Evolutionary conservation across 2,888 invertebrate genomes (phyloP), one percentile per base, ranked within the genome.

Genomic region (Xanthostigma xanthostigma): DNA sequence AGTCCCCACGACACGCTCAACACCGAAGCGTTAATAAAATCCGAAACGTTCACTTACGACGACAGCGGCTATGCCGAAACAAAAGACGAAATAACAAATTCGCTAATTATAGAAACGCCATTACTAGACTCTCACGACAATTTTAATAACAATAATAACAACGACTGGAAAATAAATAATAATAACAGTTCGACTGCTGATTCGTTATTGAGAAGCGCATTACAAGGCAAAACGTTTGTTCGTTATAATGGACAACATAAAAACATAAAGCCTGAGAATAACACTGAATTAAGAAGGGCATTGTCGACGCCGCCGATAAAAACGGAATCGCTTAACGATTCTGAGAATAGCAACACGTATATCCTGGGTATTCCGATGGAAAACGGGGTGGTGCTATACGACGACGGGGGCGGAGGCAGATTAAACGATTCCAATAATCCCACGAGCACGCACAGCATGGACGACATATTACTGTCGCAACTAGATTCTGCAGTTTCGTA

Each of bases 81-180:
- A 57, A 75, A 80, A 58, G 80, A 75, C 60, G 72, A 73, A 57
- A 56, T 67, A 52, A 64, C 64, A 9, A 66, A 61, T 50, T 61
- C 64, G 37, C 57, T 66, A 44, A 67, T 68, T 41, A 67, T 76
- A 47, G 71, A 71, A 50, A 73, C 75, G 47, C 74, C 76, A 12
- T 62, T 76, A 59, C 62, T 78, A 63, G 77, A 71, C 74, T 75
- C 66, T 4, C 68, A 67, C 53, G 68, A 67, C 54, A 65, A 58
- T 54, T 74, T 73, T 66, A 76, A 78, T 62, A 79, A 84, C 59
- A 86, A 85, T 62, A 85, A 86, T 64, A 42, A 42, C 14, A 86
- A 87, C 65, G 85, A 87, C 64, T 85, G 85, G 83, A 84, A 84
- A 63, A 74, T 83, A 62, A 80, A 81, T 49, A 80, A 85, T 62